Evolutionary conservation across 2,888 invertebrate species (phyloP).

Genomic region (Atherix ibis): DNA sequence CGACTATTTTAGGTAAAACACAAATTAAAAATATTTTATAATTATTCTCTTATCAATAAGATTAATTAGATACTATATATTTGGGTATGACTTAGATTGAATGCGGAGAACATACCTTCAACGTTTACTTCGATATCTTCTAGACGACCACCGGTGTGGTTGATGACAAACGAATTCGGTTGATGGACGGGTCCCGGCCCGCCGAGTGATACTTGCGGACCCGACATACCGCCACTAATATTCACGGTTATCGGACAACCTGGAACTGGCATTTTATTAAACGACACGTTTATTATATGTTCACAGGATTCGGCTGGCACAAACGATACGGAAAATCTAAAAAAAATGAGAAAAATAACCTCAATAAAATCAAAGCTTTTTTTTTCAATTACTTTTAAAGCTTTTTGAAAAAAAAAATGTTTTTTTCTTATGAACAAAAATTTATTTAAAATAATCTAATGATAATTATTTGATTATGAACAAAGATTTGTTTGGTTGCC

Average conservation of each 20-base stretch:
- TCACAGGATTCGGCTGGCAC: conserved; percentile 87
- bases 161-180: conserved; percentile 53
- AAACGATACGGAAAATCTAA: conserved; percentile 87
- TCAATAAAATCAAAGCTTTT: background rate
- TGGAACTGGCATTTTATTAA: conserved; percentile 76
- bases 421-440: no score
- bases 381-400: no score
- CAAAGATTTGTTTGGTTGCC: conserved; percentile 7
- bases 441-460: no score
- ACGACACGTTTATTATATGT: conserved; percentile 92
- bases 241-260: conserved; percentile 85
- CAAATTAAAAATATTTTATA: no score
- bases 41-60: no score
- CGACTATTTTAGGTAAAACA: no score
- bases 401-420: no score
- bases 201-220: conserved; percentile 53
- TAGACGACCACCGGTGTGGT: conserved; percentile 73
- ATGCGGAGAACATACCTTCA: conserved; percentile 79
- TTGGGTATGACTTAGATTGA: no score
- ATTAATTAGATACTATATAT: no score
- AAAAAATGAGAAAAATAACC: conserved; percentile 18
- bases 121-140: conserved; percentile 93
- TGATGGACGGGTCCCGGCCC: conserved; percentile 57
- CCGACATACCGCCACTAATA: conserved; percentile 47
- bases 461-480: no score